A percentile compares a stretch with the other conserved stretches of the same genome.
These are phyloP conservation scores for Elegia similella DNA, from an alignment of 2,888 invertebrate genomes.

Conservation along the genomic window DNA sequence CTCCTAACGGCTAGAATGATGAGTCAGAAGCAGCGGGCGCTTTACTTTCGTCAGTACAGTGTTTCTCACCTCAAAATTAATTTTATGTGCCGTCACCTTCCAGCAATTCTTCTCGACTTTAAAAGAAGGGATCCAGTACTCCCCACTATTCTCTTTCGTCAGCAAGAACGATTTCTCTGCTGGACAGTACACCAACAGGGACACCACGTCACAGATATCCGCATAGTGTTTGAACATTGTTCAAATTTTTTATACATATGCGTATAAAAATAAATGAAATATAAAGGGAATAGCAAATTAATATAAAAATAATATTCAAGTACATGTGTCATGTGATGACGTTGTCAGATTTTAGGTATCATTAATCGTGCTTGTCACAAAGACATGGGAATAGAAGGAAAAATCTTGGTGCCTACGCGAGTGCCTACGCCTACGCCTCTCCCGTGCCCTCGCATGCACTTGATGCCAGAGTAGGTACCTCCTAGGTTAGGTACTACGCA, in stretches of 20 bases:
- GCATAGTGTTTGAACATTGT: constrained; percentile 61
- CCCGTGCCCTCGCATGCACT: too few relatives aligned
- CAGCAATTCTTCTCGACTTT: constrained; percentile 63
- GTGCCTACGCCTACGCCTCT: too few relatives aligned
- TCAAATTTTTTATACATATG: not conserved
- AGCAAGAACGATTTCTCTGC: constrained; percentile 52
- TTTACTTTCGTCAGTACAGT: constrained; percentile 19
- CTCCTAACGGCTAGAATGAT: too few relatives aligned
- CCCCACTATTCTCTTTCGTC: constrained; percentile 55
- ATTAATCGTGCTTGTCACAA: too few relatives aligned
- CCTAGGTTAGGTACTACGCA: too few relatives aligned
- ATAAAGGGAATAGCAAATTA: not conserved
- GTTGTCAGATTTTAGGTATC: too few relatives aligned
- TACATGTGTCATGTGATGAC: too few relatives aligned
- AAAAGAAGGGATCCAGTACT: constrained; percentile 61
- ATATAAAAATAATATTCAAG: too few relatives aligned
- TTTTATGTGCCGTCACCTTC: constrained; percentile 60
- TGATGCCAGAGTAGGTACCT: too few relatives aligned
- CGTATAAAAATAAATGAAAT: not conserved
- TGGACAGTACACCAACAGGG: constrained; percentile 59
- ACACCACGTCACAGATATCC: constrained; percentile 61
- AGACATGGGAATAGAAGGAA: too few relatives aligned
- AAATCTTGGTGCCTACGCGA: too few relatives aligned
- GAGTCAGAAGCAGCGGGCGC: not conserved
- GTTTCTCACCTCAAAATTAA: constrained; percentile 51